Evolutionary conservation across 2,113 vertebrate genomes (phyloP), one percentile per base, ranked within the genome.

Genomic region (Balaeniceps rex): DNA sequence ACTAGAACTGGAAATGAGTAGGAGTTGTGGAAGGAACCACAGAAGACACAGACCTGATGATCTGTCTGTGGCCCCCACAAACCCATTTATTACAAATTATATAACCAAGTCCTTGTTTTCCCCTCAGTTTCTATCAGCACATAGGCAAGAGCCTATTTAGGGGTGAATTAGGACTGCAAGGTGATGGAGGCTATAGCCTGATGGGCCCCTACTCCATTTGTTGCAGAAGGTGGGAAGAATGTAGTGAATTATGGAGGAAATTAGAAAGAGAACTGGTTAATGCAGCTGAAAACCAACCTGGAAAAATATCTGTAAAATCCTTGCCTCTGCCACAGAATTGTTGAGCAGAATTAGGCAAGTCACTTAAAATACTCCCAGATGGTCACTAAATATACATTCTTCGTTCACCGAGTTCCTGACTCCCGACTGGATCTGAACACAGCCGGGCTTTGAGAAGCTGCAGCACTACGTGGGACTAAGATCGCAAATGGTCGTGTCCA

Each of bases 401-500:
- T 28, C 55, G 44, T 34, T 65, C 4, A 3, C 34, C 0, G 8
- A 33, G 31, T 29, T 92, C 64, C 87, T 66, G 46, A 12, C 44
- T 77, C 69, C 51, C 15, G 6, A n/a, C 24, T 68, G 65, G 38
- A 58, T 40, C 76, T 87, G 63, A 74, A 51, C 60, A n/a, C 77
- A 34, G 12, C 8, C 0, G 1, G n/a, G 33, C 47, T 88, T 61
- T 0, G 3, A 60, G 85, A 58, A 75, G 74, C 61, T 38, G 23
- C 40, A 52, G 83, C 8, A 2, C 26, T 77, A 8, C 19, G 38
- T 26, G 51, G 33, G 29, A 55, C 70, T 11, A 3, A 0, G 7
- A 58, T 2, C 5, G 3, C 61, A 79, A 65, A 68, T 3, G 3
- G n/a, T 40, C 0, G 0, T 14, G n/a, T 42, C 83, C 90, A 72